These are phyloP conservation scores for Protophormia terraenovae DNA, from an alignment of 2,888 invertebrate genomes.

Conservation along the genomic window DNA sequence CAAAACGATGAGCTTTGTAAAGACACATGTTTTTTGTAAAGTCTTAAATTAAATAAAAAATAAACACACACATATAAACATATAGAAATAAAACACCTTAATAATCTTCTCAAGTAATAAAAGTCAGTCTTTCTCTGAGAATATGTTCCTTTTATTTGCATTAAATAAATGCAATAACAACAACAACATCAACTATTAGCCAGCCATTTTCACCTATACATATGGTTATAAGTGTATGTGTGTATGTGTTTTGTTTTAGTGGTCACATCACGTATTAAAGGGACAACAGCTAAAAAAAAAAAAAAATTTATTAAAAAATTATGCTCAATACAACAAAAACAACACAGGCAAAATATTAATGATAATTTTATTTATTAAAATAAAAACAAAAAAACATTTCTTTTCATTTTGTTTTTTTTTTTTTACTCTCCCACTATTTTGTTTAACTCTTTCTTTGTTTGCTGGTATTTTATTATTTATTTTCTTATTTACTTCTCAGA, in stretches of 20 bases:
- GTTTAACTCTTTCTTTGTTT: no score
- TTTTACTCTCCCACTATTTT: background rate
- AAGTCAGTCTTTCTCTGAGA: slow-evolving; percentile 1
- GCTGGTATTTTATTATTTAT: slow-evolving; percentile 7
- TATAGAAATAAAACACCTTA: no score
- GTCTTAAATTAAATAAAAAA: slow-evolving; percentile 39
- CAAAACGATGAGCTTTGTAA: slow-evolving; percentile 24
- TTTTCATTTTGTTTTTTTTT: slow-evolving; percentile 67
- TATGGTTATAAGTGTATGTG: no score
- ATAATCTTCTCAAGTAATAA: background rate
- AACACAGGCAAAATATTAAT: background rate
- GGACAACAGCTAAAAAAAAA: background rate
- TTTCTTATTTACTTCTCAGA: slow-evolving; percentile 29
- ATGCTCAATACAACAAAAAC: slow-evolving; percentile 44
- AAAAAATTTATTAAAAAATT: slow-evolving; percentile 51
- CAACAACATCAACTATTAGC: no score
- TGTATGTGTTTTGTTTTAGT: slow-evolving; percentile 22
- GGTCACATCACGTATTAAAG: slow-evolving; percentile 57
- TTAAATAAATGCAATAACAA: no score
- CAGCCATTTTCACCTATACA: no score
- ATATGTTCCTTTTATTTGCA: background rate
- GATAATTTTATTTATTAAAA: slow-evolving; percentile 19
- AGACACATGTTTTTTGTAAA: slow-evolving; percentile 53
- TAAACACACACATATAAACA: background rate
- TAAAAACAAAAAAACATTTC: slow-evolving; percentile 1